These are phyloP conservation scores for Sturnira hondurensis DNA, from an alignment of 2,113 vertebrate species.

Conservation along the genomic window DNA sequence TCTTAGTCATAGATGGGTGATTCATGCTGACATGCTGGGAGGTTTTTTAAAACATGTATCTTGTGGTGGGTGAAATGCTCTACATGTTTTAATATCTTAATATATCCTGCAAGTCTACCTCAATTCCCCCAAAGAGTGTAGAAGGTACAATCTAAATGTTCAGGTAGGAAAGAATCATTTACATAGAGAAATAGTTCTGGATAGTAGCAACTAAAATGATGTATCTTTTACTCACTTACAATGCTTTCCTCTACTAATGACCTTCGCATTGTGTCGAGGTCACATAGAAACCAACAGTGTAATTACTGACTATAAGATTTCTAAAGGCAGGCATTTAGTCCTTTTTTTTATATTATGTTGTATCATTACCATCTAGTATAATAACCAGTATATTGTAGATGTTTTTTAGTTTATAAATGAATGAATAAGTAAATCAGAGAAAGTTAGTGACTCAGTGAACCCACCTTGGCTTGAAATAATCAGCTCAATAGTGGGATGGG, in stretches of 20 bases:
- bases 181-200: not conserved
- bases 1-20: slow-evolving; percentile 12
- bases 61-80: slow-evolving; percentile 6
- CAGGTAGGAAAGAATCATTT: not conserved
- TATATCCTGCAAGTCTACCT: slow-evolving; percentile 1
- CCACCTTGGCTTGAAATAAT: not conserved
- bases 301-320: not conserved
- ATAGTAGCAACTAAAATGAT: not conserved
- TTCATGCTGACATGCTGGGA: not conserved
- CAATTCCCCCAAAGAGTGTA: not conserved
- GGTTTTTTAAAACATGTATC: slow-evolving; percentile 28
- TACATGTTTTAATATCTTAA: slow-evolving; percentile 18
- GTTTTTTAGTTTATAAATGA: not conserved
- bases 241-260: not conserved
- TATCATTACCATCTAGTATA: not conserved
- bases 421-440: not conserved
- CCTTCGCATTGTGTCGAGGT: not conserved
- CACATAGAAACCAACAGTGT: not conserved
- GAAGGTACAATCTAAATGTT: slow-evolving; percentile 16
- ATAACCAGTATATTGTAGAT: not conserved
- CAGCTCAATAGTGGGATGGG: not conserved
- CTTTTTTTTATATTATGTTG: not conserved
- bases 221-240: not conserved
- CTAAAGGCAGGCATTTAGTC: not conserved
- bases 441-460: not conserved